These are phyloP conservation scores for Mellilla xanthometata DNA, from an alignment of 2,888 invertebrate genomes.

Conservation along the genomic window DNA sequence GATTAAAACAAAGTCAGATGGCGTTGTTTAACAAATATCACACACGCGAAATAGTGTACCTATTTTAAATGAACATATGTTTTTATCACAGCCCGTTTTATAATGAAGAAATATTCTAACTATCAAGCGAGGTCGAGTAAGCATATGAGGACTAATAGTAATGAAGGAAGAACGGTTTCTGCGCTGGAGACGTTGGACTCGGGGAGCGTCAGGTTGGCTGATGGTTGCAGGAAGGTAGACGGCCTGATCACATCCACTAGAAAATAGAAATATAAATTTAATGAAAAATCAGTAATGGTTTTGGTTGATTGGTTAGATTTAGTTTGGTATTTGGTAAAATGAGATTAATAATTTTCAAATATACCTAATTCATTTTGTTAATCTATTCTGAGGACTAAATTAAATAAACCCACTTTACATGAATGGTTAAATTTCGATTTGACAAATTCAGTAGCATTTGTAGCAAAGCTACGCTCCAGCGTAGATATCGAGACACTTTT, in stretches of 20 bases:
- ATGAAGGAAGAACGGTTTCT: constrained; percentile 32
- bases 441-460: too few species aligned
- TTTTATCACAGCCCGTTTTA: constrained; percentile 75
- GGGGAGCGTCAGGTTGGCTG: constrained; percentile 57
- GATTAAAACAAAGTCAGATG: neutral
- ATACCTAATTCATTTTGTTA: too few species aligned
- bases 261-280: constrained; percentile 31
- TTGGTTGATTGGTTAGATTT: too few species aligned
- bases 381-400: too few species aligned
- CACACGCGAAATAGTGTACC: constrained; percentile 31
- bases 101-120: constrained; percentile 40
- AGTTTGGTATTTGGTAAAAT: too few species aligned
- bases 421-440: too few species aligned
- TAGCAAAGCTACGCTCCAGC: too few species aligned
- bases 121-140: constrained; percentile 57
- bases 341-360: too few species aligned
- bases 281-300: too few species aligned
- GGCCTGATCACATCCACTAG: constrained; percentile 71
- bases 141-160: constrained; percentile 43
- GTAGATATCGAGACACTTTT: too few species aligned
- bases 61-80: constrained; percentile 48
- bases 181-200: constrained; percentile 55
- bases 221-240: constrained; percentile 53
- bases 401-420: too few species aligned
- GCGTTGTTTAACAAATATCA: constrained; percentile 31